Evolutionary conservation across 2,888 invertebrate genomes (phyloP), one percentile per base, ranked within the genome.

Genomic region (Petrolisthes cinctipes): DNA sequence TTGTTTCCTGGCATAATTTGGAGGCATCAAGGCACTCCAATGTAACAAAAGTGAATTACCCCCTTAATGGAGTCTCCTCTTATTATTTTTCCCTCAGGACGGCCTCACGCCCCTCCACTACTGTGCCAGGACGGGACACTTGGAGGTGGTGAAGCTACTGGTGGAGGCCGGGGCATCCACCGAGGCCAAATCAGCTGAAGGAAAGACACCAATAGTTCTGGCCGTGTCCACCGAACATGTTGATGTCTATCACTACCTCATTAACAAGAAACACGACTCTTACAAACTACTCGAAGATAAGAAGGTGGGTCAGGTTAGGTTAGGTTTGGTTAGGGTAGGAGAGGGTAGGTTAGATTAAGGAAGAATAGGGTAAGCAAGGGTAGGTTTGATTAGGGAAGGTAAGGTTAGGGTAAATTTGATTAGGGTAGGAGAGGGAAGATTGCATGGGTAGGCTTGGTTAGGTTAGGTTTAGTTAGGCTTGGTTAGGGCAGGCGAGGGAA

Each of bases 161-260:
- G 96, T 97, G 78, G 99, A 99, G 93, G 97, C 98, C 90, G 99
- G 99, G 68, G 99, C 98, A 4, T 98, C 98, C 0, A 98, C 99
- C 0, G 97, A 97, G 93, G 96, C 96, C 90, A 97, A 98, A 94
- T 98, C 99, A 0, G 98, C 98, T 93, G 96, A 98, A 91, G 99
- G 98, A 82, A 98, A 98, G 92, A 97, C 98, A 14, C 98, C 99
- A 1, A 97, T 99, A 91, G 99, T 98, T 96, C 99, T 98, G 92
- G 99, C 99, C 17, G 99, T 99, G 54, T 97, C 98, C 20, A 97
- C 98, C 93, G 98, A 98, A 89, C 99, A 99, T 93, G 97, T 98
- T 92, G 97, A 97, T 92, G 99, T 99, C 14, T 94, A 99, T 86
- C 97, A 97, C 92, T 99, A 98, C 93, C 94, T 99, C 89, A 95